Base-by-base conservation (phyloP, 2,888 invertebrate genomes). In the Pherbina coryleti region DNA sequence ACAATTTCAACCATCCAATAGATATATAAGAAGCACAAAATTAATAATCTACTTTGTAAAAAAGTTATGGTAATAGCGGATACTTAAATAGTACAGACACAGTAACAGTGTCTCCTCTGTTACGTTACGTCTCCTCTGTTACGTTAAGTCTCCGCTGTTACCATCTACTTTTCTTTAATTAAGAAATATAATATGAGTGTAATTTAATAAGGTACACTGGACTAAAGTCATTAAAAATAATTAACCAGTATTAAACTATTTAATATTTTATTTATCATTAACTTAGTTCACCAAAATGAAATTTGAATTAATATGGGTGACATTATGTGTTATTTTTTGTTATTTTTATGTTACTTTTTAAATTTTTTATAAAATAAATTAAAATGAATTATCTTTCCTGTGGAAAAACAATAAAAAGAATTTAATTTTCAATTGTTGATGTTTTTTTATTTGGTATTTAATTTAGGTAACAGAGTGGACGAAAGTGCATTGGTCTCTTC, bases 1-100 rank as follows among this genome's bases (percentile, higher is more conserved):
- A 74, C 74, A 74, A 74, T 74, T 74, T 74, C 74, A 51, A 74
- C 62, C 74, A 74, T 74, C 74, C 74, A 74, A 74, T 74, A 74
- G 64, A 74, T 74, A 74, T 74, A 64, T 74, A 64, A 74, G 74
- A 74, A 74, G 66, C 64, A 66, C 37, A 37, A 37, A 37, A 37
- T 37, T 37, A 37, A 37, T 8, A 37, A 37, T 37, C 37, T 37
- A 37, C 66, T 66, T 75, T 74, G 64, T 74, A 74, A 74, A 74
- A 74, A 64, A 74, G 74, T 53, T 14, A 74, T 74, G 74, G 64
- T 74, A 64, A 74, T 74, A 74, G 74, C 64, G 74, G 74, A 74
- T 74, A 74, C 74, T 64, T 74, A 74, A 74, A 74, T 74, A 74
- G 74, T 74, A 31, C 53, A 74, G 74, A 62, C 74, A 62, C 74